Evolutionary conservation across 1,140 invertebrate species (phyloP).

Genomic region (Scaptomyza pallida): DNA sequence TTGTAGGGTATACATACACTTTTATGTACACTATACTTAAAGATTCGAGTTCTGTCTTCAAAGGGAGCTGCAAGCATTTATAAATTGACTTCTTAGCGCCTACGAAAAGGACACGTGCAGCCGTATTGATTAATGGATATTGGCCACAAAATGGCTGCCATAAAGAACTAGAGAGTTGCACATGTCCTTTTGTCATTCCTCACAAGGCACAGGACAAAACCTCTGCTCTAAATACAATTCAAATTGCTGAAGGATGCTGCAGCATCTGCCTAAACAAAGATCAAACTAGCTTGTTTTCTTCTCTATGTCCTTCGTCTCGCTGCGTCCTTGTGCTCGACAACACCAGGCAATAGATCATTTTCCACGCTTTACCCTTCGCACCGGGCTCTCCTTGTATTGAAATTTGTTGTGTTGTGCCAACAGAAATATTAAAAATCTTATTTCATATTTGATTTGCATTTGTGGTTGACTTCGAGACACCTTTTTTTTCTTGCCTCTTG

Average conservation of each 20-base stretch:
- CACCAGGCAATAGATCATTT: conserved; percentile 78
- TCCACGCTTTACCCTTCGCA: conserved; percentile 49
- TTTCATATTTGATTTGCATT: conserved; percentile 83
- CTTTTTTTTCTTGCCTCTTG: conserved; percentile 15
- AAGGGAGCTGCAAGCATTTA: conserved; percentile 34
- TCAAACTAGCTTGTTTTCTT: conserved; percentile 53
- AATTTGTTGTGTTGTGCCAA: conserved; percentile 83
- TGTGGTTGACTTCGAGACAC: conserved; percentile 17
- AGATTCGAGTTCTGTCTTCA: not conserved
- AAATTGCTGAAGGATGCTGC: conserved; percentile 71
- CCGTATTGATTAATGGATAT: conserved; percentile 67
- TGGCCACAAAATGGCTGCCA: conserved; percentile 57
- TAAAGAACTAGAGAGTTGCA: conserved; percentile 50
- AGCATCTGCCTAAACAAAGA: conserved; percentile 79
- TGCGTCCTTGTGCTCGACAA: conserved; percentile 24
- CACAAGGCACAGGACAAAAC: conserved; percentile 69
- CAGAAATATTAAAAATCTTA: conserved; percentile 74
- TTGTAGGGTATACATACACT: conserved; percentile 13
- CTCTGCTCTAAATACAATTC: conserved; percentile 81
- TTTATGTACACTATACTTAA: too few relatives aligned
- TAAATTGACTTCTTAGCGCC: conserved; percentile 80
- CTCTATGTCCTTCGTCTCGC: conserved; percentile 13
- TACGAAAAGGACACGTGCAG: conserved; percentile 65
- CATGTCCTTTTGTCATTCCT: conserved; percentile 69
- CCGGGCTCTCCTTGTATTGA: conserved; percentile 51